Percentiles rank a stretch among this genome's conserved stretches.
Conservation (phyloP, 2,888 invertebrate genomes). For the Ennomos quercinarius region DNA sequence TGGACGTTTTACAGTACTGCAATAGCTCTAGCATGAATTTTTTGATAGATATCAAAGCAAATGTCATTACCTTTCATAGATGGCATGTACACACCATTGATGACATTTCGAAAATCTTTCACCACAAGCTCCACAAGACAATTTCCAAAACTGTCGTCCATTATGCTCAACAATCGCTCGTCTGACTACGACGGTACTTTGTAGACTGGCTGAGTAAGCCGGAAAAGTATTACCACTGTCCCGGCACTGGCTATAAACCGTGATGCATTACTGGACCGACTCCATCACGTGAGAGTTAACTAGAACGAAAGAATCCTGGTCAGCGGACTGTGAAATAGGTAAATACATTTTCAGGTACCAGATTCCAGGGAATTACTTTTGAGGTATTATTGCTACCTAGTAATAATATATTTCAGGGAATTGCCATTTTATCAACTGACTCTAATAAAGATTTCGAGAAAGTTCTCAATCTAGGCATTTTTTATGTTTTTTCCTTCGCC, state of each 20-base stretch:
- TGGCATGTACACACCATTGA: too few relatives aligned
- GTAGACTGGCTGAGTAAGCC: constrained; percentile 23
- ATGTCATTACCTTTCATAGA: too few relatives aligned
- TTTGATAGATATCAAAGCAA: too few relatives aligned
- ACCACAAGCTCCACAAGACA: not conserved
- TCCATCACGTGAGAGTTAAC: constrained; percentile 9
- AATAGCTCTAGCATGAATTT: too few relatives aligned
- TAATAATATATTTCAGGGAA: too few relatives aligned
- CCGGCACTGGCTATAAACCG: constrained; percentile 29
- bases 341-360: not conserved
- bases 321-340: not conserved
- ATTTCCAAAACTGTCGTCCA: constrained; percentile 16
- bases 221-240: constrained; percentile 26
- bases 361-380: too few relatives aligned
- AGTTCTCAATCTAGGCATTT: too few relatives aligned
- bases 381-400: too few relatives aligned
- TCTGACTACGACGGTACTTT: constrained; percentile 30
- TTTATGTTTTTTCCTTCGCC: too few relatives aligned
- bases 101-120: not conserved
- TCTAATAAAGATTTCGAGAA: too few relatives aligned
- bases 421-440: too few relatives aligned
- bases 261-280: constrained; percentile 35
- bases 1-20: too few relatives aligned
- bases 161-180: constrained; percentile 31
- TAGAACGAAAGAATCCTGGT: not conserved